Evolutionary conservation across 2,113 vertebrate species (phyloP).

Genomic region (Gobio gobio): DNA sequence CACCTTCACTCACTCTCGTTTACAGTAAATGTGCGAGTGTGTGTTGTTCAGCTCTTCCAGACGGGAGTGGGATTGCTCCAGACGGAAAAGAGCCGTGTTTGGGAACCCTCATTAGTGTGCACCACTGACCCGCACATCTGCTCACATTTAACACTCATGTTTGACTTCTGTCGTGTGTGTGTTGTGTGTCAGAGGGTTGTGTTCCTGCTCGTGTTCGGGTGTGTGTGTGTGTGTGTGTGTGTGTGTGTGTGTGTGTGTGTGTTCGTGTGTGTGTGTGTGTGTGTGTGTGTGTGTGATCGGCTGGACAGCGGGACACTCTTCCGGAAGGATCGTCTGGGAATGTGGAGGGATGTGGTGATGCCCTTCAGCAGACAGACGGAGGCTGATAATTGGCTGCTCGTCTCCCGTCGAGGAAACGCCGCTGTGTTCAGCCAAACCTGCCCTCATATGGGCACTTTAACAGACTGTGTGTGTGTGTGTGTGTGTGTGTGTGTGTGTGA

Average conservation of each 20-base stretch:
- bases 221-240: neutral
- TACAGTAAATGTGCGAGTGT: neutral
- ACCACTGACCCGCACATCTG: neutral
- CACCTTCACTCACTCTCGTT: neutral
- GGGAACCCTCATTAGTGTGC: neutral
- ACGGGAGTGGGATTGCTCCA: neutral
- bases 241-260: neutral
- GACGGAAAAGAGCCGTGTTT: neutral
- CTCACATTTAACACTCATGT: neutral
- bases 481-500: neutral
- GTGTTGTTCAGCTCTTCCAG: constrained; percentile 1
- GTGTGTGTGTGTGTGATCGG: neutral
- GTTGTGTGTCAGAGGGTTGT: neutral
- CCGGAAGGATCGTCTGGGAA: constrained; percentile 14
- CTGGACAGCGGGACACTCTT: neutral
- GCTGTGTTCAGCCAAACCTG: neutral
- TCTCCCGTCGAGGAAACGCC: neutral
- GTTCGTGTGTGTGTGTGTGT: neutral
- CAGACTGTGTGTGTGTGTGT: neutral
- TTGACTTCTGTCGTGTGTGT: neutral
- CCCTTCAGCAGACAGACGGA: neutral
- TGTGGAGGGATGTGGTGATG: constrained; percentile 1
- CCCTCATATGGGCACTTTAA: constrained; percentile 24
- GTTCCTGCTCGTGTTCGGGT: neutral
- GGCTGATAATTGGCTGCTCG: neutral